These are phyloP conservation scores for Tetraneura akinire DNA, from an alignment of 1,140 invertebrate species.

Conservation along the genomic window DNA sequence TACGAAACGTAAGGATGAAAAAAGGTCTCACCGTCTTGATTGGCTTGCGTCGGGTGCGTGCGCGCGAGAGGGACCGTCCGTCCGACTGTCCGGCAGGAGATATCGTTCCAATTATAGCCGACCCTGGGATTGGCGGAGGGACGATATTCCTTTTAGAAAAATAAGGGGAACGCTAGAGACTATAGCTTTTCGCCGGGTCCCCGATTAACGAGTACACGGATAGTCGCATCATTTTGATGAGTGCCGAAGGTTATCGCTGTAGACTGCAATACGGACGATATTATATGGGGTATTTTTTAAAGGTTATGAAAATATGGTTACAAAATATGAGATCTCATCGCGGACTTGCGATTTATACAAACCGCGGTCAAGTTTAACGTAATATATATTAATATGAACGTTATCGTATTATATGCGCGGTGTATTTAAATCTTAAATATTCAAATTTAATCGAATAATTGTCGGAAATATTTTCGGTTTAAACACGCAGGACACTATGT, in stretches of 20 bases:
- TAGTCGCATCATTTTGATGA: too few relatives aligned
- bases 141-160: neutral
- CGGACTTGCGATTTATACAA: too few relatives aligned
- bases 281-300: too few relatives aligned
- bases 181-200: constrained; percentile 20
- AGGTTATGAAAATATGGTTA: too few relatives aligned
- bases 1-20: neutral
- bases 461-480: too few relatives aligned
- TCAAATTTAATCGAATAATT: too few relatives aligned
- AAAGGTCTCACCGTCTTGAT: constrained; percentile 26
- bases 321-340: too few relatives aligned
- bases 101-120: constrained; percentile 48
- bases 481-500: too few relatives aligned
- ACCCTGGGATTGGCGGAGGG: constrained; percentile 22
- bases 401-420: too few relatives aligned
- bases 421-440: too few relatives aligned
- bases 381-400: too few relatives aligned
- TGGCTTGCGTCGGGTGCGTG: constrained; percentile 23
- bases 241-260: constrained; percentile 5
- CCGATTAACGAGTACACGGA: constrained; percentile 35
- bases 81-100: constrained; percentile 27
- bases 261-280: neutral
- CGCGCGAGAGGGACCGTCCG: neutral
- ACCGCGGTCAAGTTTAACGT: too few relatives aligned
- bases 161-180: constrained; percentile 13